Conservation (phyloP, 1,140 invertebrate genomes). For the Lasioglossum albipes region DNA sequence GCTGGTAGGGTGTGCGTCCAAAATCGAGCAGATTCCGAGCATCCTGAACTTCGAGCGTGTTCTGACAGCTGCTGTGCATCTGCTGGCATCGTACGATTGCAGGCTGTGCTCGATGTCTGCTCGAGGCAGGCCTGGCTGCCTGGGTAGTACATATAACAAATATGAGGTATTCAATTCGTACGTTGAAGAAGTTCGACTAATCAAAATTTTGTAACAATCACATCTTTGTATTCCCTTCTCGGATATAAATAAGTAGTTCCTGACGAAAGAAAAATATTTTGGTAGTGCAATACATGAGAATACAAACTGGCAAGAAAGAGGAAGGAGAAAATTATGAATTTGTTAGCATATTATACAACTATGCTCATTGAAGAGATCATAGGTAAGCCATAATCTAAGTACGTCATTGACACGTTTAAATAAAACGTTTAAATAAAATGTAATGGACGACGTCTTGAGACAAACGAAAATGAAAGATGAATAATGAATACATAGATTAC, state of each 20-base stretch:
- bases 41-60: no score
- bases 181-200: constrained; percentile 39
- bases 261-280: constrained; percentile 34
- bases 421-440: constrained; percentile 50
- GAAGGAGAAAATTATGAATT: constrained; percentile 14
- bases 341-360: constrained; percentile 61
- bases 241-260: constrained; percentile 31
- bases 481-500: constrained; percentile 45
- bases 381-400: constrained; percentile 66
- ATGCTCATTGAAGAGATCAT: constrained; percentile 60
- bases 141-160: constrained; percentile 29
- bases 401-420: constrained; percentile 54
- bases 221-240: constrained; percentile 51
- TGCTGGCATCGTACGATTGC: no score
- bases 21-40: no score
- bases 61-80: no score
- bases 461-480: constrained; percentile 5
- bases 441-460: constrained; percentile 33
- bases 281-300: constrained; percentile 40
- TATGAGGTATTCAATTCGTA: constrained; percentile 51
- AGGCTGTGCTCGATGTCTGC: no score
- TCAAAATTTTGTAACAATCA: constrained; percentile 49
- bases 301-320: constrained; percentile 52
- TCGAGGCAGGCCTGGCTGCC: no score
- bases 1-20: no score